Evolutionary conservation across 2,888 invertebrate species (phyloP), one percentile per base, ranked within the genome.

Genomic region (Petrophora chlorosata): DNA sequence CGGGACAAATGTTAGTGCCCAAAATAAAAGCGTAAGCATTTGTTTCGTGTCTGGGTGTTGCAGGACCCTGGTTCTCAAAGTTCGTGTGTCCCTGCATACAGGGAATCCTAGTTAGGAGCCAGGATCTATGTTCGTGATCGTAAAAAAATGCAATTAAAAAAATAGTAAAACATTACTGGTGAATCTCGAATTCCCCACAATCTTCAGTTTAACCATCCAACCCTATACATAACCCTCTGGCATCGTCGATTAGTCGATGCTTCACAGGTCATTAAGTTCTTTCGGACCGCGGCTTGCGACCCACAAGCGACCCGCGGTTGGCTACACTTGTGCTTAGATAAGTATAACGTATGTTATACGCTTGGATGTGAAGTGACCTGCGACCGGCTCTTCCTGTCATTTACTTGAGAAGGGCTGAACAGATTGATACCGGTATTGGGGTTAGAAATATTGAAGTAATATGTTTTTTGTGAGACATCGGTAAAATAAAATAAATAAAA

Each of bases 251-350:
- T 58, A 56, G 60, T 22, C 54, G 53, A 56, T 53, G 45, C 39
- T 58, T 57, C 50, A 60, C 60, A 54, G 56, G 54, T 56, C 60
- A 60, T 60, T 60, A 60, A 41, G 53, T 52, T 54, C 39, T 51
- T 56, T 47, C 40, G 47, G 55, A 32, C 57, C 47, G 45, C 45
- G 33, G 35, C 44, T 38, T 35, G 12, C 39, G 32, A 29, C 35
- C 44, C 39, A 35, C 22, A 14, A 10, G 40, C 28, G n/a, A n/a
- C n/a, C n/a, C n/a, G 8, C 33, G 23, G 22, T 36, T 14, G 33
- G 39, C 26, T 30, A 41, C 35, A 34, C n/a, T n/a, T n/a, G n/a
- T n/a, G n/a, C n/a, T n/a, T 34, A 16, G 40, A 36, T 28, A 28
- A 7, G 9, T 40, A 25, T 12, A 33, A n/a, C 4, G 17, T 44